Percentiles rank a stretch among this genome's conserved stretches.
phyloP scores from a whole-genome alignment of 1,140 invertebrate species.

The Micrasema minimum region DNA sequence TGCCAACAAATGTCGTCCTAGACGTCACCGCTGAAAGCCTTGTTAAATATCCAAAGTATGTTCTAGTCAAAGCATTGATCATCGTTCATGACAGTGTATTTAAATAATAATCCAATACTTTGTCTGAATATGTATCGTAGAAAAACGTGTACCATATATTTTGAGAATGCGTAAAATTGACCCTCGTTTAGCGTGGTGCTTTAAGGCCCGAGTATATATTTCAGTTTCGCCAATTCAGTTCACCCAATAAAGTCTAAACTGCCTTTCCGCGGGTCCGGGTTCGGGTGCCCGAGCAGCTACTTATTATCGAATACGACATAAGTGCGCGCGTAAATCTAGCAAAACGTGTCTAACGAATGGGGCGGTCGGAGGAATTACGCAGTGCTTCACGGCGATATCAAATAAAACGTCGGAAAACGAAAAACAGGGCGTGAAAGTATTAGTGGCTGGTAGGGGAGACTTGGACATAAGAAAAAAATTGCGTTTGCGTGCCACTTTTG shows the following conservation, averaged over 20 bases:
- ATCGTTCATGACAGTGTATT: no score
- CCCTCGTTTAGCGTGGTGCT: slow-evolving; percentile 2
- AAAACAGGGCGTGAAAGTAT: slow-evolving; percentile 9
- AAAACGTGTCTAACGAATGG: slow-evolving; percentile 31
- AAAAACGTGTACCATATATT: no score
- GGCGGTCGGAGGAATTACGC: slow-evolving; percentile 25
- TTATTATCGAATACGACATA: slow-evolving; percentile 42
- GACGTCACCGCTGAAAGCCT: no score
- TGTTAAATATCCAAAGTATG: no score
- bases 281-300: slow-evolving; percentile 30
- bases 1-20: no score
- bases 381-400: slow-evolving; percentile 16
- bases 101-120: no score
- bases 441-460: neutral
- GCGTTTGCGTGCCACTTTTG: no score
- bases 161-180: slow-evolving; percentile 12
- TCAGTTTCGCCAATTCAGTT: slow-evolving; percentile 27
- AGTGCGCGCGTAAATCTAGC: slow-evolving; percentile 29
- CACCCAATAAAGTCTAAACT: slow-evolving; percentile 42
- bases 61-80: no score
- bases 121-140: no score
- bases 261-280: slow-evolving; percentile 15
- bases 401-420: slow-evolving; percentile 19
- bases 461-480: no score
- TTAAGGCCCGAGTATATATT: neutral